Evolutionary conservation across 2,113 vertebrate species (phyloP), one percentile per base, ranked within the genome.

Genomic region (Danionella cerebrum): DNA sequence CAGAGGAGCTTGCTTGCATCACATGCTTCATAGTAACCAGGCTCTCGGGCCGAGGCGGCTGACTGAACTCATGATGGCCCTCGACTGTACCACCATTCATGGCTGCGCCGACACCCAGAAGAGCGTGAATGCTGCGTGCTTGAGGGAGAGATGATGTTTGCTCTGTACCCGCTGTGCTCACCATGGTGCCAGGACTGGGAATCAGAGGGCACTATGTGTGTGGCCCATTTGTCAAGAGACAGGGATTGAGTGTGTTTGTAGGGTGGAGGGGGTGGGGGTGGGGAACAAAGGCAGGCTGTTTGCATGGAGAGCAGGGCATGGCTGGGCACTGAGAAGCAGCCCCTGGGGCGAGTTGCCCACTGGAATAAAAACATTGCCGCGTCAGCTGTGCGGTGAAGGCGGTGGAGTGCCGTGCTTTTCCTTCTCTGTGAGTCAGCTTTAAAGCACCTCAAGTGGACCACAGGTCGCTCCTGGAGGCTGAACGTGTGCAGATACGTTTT

Each of bases 151-250:
- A 33, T 27, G 47, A 60, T 69, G 69, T 73, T 73, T 71, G 50
- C 63, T 14, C 57, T 33, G 55, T 51, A 54, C 67, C 50, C 16
- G 45, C 39, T 58, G 55, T 70, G 65, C 70, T 29, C 54, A 55
- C 33, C 25, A 19, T 48, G 67, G 63, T 68, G 65, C 69, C 76
- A 71, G 47, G 16, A 2, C 35, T 36, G 57, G 42, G 53, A 31
- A 74, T 71, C 68, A 74, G 64, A 74, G 59, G 75, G 52, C 59
- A 36, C 58, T 57, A 55, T 77, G 71, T 77, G 71, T 77, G 71
- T 65, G 67, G 65, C 63, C 42, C 35, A 35, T 18, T 18, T 63
- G 16, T 51, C 3, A 9, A 58, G 42, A 41, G 42, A 48, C 19
- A 58, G 22, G n/a, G 44, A 54, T n/a, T 14, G 25, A 8, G 38